Conservation (phyloP, 2,797 vertebrate species). For the Argyrosomus regius region DNA sequence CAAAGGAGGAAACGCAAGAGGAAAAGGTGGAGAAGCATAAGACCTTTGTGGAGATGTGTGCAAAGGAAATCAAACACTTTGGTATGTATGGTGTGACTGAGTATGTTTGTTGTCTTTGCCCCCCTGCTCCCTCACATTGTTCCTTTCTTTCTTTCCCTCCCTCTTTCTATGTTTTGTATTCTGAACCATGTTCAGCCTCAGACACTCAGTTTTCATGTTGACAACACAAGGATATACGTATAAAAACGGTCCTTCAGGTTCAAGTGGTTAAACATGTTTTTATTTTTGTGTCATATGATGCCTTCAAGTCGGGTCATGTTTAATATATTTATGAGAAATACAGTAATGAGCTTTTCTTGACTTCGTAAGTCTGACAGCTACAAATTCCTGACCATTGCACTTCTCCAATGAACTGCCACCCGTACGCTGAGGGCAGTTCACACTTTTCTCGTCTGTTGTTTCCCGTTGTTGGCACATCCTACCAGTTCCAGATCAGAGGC, state of each 20-base stretch:
- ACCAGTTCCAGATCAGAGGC: no score
- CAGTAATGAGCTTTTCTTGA: neutral
- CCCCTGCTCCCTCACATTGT: neutral
- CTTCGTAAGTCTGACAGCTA: neutral
- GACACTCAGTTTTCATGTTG: neutral
- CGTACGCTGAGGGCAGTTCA: no score
- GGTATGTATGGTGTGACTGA: conserved; percentile 77
- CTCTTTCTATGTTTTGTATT: neutral
- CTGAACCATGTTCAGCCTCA: neutral
- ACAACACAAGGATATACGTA: neutral
- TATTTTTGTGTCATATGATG: neutral
- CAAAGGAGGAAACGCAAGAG: conserved; percentile 83
- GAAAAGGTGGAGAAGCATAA: conserved; percentile 89
- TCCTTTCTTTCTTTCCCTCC: neutral
- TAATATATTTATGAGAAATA: neutral
- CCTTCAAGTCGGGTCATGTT: neutral
- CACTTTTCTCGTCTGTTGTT: no score
- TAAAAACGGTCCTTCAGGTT: neutral
- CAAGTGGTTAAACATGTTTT: neutral
- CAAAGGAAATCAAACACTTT: conserved; percentile 91
- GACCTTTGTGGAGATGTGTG: conserved; percentile 88
- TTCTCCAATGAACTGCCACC: no score
- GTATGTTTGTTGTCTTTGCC: neutral
- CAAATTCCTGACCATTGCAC: neutral
- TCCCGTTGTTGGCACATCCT: no score